phyloP scores from a whole-genome alignment of 2,888 invertebrate genomes.

The Drosophila paucipuncta region DNA sequence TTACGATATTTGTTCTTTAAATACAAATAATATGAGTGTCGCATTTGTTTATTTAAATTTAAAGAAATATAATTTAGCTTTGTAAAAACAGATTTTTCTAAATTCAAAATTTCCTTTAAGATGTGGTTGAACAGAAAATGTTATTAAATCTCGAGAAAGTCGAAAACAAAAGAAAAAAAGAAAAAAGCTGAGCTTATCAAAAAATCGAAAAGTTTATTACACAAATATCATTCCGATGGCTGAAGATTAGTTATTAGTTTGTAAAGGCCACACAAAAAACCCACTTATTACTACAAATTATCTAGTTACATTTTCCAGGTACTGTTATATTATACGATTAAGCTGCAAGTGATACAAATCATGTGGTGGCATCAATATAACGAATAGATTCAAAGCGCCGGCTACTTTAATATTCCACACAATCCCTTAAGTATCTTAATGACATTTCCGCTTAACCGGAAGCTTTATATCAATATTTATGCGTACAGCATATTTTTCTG shows the following conservation, averaged over 20 bases:
- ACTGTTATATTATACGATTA: background rate
- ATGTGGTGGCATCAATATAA: background rate
- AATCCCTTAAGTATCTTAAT: conserved; percentile 25
- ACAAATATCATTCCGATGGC: too few species aligned
- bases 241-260: background rate
- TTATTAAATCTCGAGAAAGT: too few species aligned
- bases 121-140: background rate
- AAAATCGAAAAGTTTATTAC: background rate
- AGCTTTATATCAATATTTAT: conserved; percentile 2
- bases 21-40: background rate
- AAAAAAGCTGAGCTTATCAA: background rate
- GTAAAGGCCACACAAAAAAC: background rate
- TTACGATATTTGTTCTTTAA: background rate
- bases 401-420: background rate
- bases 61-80: background rate
- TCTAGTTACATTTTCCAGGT: background rate
- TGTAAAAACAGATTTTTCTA: background rate
- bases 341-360: conserved; percentile 1
- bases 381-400: conserved; percentile 12
- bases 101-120: background rate
- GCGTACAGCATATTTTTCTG: background rate
- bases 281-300: background rate
- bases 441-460: conserved; percentile 18
- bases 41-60: background rate
- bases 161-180: background rate